Conservation (phyloP, 2,888 invertebrate species). For the Lampropteryx suffumata region DNA sequence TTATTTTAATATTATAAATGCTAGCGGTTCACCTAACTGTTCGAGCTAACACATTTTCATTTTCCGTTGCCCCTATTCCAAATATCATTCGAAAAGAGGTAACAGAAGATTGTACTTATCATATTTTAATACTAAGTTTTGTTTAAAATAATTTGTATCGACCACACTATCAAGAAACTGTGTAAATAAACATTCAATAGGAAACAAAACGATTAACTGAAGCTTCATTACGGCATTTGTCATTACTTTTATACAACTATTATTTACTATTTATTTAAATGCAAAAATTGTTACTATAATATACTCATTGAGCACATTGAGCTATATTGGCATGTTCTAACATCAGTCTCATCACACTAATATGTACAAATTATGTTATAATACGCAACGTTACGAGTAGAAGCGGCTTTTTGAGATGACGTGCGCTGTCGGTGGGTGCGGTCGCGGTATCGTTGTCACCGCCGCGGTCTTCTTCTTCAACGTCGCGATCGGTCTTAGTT, state of each 20-base stretch:
- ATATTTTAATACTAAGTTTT: slow-evolving; percentile 67
- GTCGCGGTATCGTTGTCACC: slow-evolving; percentile 71
- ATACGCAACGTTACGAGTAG: slow-evolving; percentile 83
- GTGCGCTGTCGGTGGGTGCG: slow-evolving; percentile 68
- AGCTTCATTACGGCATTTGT: slow-evolving; percentile 43
- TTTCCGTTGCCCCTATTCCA: slow-evolving; percentile 79
- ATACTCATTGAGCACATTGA: slow-evolving; percentile 63
- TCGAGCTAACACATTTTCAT: slow-evolving; percentile 62
- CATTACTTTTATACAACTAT: slow-evolving; percentile 41
- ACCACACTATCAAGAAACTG: slow-evolving; percentile 38
- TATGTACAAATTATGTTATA: slow-evolving; percentile 78
- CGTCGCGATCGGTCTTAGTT: slow-evolving; percentile 87
- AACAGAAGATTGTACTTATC: slow-evolving; percentile 80
- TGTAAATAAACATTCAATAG: slow-evolving; percentile 39
- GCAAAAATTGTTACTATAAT: slow-evolving; percentile 32
- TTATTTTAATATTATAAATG: slow-evolving; percentile 72
- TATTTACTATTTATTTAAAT: slow-evolving; percentile 41
- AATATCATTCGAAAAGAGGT: slow-evolving; percentile 71
- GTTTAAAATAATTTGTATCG: slow-evolving; percentile 50
- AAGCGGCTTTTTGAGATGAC: slow-evolving; percentile 85
- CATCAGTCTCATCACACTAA: slow-evolving; percentile 82
- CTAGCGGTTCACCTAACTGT: slow-evolving; percentile 78
- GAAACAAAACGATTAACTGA: slow-evolving; percentile 50
- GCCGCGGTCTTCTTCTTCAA: slow-evolving; percentile 81
- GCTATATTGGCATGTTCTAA: slow-evolving; percentile 69